phyloP scores from a whole-genome alignment of 2,888 invertebrate species.

The Scrobipalpa atriplicella region DNA sequence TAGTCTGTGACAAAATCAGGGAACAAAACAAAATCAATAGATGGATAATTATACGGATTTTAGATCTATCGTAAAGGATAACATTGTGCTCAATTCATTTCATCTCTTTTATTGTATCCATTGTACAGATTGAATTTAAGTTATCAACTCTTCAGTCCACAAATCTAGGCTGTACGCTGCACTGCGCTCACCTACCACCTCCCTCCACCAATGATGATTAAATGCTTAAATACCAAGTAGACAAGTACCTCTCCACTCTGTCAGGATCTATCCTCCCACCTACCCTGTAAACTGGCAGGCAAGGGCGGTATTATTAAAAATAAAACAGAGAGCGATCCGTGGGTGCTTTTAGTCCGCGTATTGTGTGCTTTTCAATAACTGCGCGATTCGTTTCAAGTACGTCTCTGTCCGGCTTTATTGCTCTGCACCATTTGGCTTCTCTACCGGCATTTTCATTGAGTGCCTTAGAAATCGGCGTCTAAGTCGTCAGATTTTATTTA shows the following conservation, averaged over 20 bases:
- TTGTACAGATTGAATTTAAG: no score
- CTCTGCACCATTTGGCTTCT: slow-evolving; percentile 15
- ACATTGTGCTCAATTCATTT: no score
- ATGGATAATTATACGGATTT: no score
- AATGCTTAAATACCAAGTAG: no score
- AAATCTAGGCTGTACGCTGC: no score
- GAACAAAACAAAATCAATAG: no score
- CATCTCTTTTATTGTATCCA: no score
- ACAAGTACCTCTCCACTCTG: not conserved
- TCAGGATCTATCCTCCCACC: not conserved
- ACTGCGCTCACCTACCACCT: no score
- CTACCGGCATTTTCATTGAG: slow-evolving; percentile 8
- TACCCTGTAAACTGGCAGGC: not conserved
- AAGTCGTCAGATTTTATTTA: not conserved
- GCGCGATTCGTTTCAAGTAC: slow-evolving; percentile 70
- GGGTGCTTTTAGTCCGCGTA: slow-evolving; percentile 40
- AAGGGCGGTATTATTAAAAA: slow-evolving; percentile 26
- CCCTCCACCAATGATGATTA: no score
- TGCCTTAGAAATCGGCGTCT: not conserved
- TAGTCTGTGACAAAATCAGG: no score
- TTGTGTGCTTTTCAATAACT: slow-evolving; percentile 81
- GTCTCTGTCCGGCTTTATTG: slow-evolving; percentile 13
- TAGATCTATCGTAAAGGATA: no score
- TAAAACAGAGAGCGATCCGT: slow-evolving; percentile 18
- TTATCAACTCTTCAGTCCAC: no score